Evolutionary conservation across 2,888 invertebrate species (phyloP).

Genomic region (Calameuta idolon): DNA sequence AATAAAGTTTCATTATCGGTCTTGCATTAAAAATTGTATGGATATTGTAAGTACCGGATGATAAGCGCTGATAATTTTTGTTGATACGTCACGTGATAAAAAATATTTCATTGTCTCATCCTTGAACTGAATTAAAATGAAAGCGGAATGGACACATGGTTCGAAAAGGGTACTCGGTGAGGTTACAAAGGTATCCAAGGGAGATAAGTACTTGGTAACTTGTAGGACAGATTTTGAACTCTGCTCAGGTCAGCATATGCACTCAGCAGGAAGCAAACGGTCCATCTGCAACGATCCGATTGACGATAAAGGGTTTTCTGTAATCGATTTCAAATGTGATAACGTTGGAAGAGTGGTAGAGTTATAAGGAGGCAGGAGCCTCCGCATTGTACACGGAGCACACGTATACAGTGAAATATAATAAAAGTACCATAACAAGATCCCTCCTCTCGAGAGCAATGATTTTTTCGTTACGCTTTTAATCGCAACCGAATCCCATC

Average conservation of each 20-base stretch:
- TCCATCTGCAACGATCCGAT: constrained; percentile 58
- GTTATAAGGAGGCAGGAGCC: constrained; percentile 11
- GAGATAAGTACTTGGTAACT: constrained; percentile 64
- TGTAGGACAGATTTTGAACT: constrained; percentile 54
- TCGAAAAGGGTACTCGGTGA: constrained; percentile 55
- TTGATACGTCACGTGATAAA: background rate
- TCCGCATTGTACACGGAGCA: background rate
- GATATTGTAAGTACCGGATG: background rate
- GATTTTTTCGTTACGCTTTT: constrained; percentile 39
- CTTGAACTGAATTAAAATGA: background rate
- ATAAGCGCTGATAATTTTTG: background rate
- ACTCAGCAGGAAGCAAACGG: constrained; percentile 55
- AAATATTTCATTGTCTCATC: background rate
- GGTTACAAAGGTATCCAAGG: constrained; percentile 64
- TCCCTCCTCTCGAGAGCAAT: constrained; percentile 11
- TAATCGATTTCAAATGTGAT: constrained; percentile 57
- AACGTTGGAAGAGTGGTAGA: constrained; percentile 27
- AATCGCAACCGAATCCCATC: constrained; percentile 39
- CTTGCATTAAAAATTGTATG: background rate
- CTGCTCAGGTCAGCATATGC: constrained; percentile 60
- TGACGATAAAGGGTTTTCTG: constrained; percentile 47
- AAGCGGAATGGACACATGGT: constrained; percentile 57
- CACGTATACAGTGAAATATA: background rate
- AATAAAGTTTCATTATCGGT: background rate
- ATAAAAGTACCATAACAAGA: background rate